A percentile compares a stretch with the other conserved stretches of the same genome.
These are phyloP conservation scores for Falco biarmicus DNA, from an alignment of 2,797 vertebrate species.

Conservation along the genomic window DNA sequence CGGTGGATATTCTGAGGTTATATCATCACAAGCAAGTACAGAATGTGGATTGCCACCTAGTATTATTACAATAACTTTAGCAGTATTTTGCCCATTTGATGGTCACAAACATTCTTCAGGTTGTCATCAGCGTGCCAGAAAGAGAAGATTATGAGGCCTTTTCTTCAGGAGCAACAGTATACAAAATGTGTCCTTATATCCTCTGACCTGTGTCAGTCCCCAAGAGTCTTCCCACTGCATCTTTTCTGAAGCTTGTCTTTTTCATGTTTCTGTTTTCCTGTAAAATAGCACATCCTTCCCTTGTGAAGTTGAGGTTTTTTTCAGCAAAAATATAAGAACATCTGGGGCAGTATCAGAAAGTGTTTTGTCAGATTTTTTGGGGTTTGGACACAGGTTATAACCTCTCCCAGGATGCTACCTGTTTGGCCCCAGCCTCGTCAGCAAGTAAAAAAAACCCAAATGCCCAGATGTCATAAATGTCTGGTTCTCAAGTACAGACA, in stretches of 20 bases:
- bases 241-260: not conserved
- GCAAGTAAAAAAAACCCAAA: not conserved
- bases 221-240: not conserved
- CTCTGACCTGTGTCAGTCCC: not conserved
- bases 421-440: not conserved
- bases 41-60: not conserved
- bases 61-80: not conserved
- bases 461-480: not conserved
- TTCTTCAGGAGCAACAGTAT: not conserved
- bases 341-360: not conserved
- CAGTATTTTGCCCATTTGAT: not conserved
- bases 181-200: not conserved
- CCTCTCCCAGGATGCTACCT: not conserved
- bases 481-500: not conserved
- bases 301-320: not conserved
- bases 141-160: not conserved
- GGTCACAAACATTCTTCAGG: not conserved
- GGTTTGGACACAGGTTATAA: not conserved
- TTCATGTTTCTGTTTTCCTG: not conserved
- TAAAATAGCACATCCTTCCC: not conserved
- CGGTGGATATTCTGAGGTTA: not conserved
- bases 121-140: not conserved
- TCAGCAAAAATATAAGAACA: not conserved
- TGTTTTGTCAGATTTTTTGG: not conserved
- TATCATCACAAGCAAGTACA: not conserved